Evolutionary conservation across 2,113 vertebrate genomes (phyloP).

Genomic region (Calidris pygmaea): DNA sequence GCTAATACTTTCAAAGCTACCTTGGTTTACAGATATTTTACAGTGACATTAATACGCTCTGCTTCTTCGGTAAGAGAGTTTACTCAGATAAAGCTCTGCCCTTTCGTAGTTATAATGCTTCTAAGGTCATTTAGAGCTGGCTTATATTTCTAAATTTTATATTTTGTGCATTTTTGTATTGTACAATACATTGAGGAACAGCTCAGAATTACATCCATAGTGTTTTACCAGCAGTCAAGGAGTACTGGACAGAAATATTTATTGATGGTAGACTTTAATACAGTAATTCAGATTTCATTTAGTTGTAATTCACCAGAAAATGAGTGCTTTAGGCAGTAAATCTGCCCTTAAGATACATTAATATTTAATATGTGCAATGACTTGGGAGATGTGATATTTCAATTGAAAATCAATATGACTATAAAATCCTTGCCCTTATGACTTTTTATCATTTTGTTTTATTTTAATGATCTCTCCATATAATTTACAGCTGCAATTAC

Average conservation of each 20-base stretch:
- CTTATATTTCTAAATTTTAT: neutral
- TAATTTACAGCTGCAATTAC: neutral
- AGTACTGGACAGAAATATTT: neutral
- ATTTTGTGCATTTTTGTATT: neutral
- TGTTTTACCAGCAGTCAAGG: neutral
- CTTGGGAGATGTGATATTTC: slow-evolving; percentile 28
- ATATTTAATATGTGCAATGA: slow-evolving; percentile 15
- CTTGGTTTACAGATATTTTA: neutral
- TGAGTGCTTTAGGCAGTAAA: slow-evolving; percentile 14
- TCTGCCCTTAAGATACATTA: slow-evolving; percentile 8
- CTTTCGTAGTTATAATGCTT: neutral
- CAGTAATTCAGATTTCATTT: slow-evolving; percentile 26
- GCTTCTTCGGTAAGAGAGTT: neutral
- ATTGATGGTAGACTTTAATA: slow-evolving; percentile 1
- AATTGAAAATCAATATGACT: slow-evolving; percentile 30
- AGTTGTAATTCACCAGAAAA: slow-evolving; percentile 30
- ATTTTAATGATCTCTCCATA: neutral
- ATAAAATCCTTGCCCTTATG: neutral
- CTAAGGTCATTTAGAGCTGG: neutral
- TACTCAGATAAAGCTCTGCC: neutral
- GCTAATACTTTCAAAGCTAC: neutral
- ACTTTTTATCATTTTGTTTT: slow-evolving; percentile 35
- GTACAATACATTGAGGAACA: neutral
- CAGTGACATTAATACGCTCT: neutral
- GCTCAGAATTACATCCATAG: neutral